phyloP scores from a whole-genome alignment of 2,888 invertebrate genomes.

The Troides aeacus region DNA sequence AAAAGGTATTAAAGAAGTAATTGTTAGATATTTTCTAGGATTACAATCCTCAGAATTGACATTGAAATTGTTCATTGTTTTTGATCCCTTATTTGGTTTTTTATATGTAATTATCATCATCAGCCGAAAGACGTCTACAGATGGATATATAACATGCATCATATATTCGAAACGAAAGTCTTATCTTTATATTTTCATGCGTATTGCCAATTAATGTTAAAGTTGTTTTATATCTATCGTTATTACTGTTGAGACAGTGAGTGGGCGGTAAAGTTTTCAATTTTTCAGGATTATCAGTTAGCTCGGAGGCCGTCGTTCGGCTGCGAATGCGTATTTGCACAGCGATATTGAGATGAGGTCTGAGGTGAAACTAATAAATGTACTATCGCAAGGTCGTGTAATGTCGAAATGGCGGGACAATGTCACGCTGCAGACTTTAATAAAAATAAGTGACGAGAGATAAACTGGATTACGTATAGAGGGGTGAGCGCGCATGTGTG shows the following conservation, averaged over 20 bases:
- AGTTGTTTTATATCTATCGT: too few species aligned
- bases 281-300: constrained; percentile 20
- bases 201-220: too few species aligned
- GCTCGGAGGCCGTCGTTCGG: neutral
- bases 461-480: constrained; percentile 25
- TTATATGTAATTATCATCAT: too few species aligned
- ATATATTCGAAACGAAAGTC: too few species aligned
- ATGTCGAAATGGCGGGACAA: constrained; percentile 28
- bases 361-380: constrained; percentile 26
- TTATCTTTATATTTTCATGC: too few species aligned
- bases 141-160: too few species aligned
- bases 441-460: constrained; percentile 30
- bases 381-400: constrained; percentile 28
- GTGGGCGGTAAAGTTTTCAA: constrained; percentile 13
- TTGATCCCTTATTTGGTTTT: too few species aligned
- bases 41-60: too few species aligned
- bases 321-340: constrained; percentile 9
- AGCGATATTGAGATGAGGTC: constrained; percentile 26
- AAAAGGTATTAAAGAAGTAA: too few species aligned
- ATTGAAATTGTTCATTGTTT: too few species aligned
- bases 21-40: too few species aligned
- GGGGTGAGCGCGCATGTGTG: neutral
- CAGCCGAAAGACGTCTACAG: too few species aligned
- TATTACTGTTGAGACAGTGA: neutral
- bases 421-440: constrained; percentile 29